Conservation (phyloP, 2,113 vertebrate species). For the Sardina pilchardus region DNA sequence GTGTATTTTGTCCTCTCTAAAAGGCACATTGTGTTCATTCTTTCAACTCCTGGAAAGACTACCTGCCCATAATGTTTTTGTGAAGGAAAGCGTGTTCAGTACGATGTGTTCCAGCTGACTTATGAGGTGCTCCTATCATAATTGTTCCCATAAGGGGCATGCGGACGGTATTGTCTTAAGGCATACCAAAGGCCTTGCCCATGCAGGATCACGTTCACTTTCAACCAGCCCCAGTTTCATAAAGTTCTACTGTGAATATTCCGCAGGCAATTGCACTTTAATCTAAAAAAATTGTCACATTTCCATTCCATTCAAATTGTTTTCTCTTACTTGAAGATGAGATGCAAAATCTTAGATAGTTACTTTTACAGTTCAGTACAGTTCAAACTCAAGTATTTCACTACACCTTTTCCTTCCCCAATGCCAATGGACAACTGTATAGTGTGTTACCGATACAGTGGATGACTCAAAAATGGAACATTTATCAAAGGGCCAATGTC, state of each 20-base stretch:
- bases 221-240: background rate
- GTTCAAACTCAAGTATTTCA: too few relatives aligned
- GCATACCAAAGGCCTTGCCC: background rate
- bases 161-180: background rate
- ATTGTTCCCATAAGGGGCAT: slow-evolving; percentile 5
- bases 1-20: background rate
- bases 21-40: background rate
- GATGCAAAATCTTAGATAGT: background rate
- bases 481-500: too few relatives aligned
- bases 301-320: background rate
- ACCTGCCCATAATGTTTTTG: background rate
- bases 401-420: too few relatives aligned
- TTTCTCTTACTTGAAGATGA: background rate
- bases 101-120: background rate
- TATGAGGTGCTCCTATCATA: background rate
- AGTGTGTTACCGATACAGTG: too few relatives aligned
- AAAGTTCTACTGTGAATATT: background rate
- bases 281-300: background rate
- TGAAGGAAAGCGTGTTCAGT: background rate
- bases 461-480: too few relatives aligned
- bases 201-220: background rate
- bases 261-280: background rate
- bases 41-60: background rate
- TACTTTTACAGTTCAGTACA: too few relatives aligned
- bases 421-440: too few relatives aligned